Conservation (phyloP, 2,797 vertebrate genomes). For the Myotis myotis region DNA sequence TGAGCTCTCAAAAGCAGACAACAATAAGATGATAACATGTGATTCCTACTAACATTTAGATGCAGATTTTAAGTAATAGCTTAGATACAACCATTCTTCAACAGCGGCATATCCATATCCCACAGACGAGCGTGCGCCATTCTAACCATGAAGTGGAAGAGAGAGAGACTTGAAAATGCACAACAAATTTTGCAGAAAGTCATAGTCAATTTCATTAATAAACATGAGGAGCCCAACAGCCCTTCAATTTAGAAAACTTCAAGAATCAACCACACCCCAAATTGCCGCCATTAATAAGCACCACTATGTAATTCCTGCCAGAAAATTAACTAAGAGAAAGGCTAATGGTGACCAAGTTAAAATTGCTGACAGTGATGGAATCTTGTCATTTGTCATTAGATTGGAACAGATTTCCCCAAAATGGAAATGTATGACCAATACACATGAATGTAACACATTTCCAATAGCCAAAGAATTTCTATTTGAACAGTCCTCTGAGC, state of each 20-base stretch:
- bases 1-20: background rate
- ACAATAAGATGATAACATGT: background rate
- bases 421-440: slow-evolving; percentile 1
- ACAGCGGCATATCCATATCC: background rate
- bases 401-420: background rate
- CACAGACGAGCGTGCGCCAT: background rate
- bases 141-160: background rate
- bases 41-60: background rate
- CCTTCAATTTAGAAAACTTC: background rate
- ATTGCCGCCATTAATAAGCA: background rate
- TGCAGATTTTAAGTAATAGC: background rate
- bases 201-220: background rate
- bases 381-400: slow-evolving; percentile 19
- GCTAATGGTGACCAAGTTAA: background rate
- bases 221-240: background rate
- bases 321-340: background rate
- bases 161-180: background rate
- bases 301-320: background rate
- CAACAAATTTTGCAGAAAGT: background rate
- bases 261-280: background rate
- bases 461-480: background rate
- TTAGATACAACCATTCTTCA: background rate
- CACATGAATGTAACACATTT: slow-evolving; percentile 11
- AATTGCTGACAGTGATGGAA: background rate
- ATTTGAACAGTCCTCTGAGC: background rate